phyloP scores from a whole-genome alignment of 1,140 invertebrate genomes.

The Drosophila grimshawi region DNA sequence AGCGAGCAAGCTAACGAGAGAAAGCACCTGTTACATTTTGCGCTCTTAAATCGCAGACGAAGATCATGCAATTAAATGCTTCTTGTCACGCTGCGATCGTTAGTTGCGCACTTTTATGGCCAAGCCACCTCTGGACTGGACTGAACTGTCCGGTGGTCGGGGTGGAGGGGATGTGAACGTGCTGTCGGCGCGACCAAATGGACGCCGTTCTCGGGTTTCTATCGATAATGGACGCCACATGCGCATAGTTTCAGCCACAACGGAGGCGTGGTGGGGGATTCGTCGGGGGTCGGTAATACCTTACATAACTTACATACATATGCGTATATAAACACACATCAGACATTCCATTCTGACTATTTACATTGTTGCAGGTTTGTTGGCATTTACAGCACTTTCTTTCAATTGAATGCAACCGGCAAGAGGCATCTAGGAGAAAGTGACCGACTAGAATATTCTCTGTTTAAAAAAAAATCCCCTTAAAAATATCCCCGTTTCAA shows the following conservation, averaged over 20 bases:
- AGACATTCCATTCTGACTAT: not conserved
- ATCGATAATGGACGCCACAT: conserved; percentile 59
- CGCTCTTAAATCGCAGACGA: conserved; percentile 23
- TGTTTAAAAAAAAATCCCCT: too few species aligned
- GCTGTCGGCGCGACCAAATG: conserved; percentile 52
- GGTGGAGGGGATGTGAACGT: conserved; percentile 23
- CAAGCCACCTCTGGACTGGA: conserved; percentile 3
- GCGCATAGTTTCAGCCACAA: conserved; percentile 32
- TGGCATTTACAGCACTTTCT: too few species aligned
- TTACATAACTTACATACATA: conserved; percentile 14
- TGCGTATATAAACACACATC: not conserved
- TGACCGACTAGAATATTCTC: too few species aligned
- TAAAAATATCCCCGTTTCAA: too few species aligned
- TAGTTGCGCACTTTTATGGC: conserved; percentile 30
- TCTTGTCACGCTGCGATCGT: conserved; percentile 63
- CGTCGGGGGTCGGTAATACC: not conserved
- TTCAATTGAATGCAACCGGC: too few species aligned
- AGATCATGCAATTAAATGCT: conserved; percentile 50
- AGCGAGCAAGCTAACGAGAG: not conserved
- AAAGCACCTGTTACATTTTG: not conserved
- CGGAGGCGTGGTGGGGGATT: not conserved
- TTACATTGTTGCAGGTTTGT: too few species aligned
- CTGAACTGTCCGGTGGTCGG: conserved; percentile 1
- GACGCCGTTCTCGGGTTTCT: conserved; percentile 20
- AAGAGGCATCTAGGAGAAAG: too few species aligned